Percentiles rank a stretch among this genome's conserved stretches.
These are phyloP conservation scores for Bostrychus sinensis DNA, from an alignment of 2,113 vertebrate species.

Conservation along the genomic window DNA sequence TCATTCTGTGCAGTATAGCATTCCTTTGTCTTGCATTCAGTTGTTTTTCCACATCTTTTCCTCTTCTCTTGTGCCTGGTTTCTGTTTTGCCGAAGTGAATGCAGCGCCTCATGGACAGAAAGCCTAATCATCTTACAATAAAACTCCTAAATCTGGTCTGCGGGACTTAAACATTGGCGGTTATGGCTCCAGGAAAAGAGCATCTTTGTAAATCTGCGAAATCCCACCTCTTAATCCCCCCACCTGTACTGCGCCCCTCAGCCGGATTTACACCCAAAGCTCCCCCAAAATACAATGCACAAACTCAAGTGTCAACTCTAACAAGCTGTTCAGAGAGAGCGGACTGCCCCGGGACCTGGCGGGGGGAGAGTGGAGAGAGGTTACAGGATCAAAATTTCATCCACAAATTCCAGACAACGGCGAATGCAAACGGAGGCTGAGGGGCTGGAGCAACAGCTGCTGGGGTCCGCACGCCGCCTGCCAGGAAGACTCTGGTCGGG, in stretches of 20 bases:
- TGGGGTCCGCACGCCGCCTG: slow-evolving; percentile 26
- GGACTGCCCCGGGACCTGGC: slow-evolving; percentile 22
- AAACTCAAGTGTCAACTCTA: slow-evolving; percentile 70
- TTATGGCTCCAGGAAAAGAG: slow-evolving; percentile 46
- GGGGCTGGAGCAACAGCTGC: slow-evolving; percentile 71
- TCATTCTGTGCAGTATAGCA: no score
- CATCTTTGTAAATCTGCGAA: slow-evolving; percentile 60
- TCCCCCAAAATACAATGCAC: slow-evolving; percentile 66
- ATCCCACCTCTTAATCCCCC: slow-evolving; percentile 59
- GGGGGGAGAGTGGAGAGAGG: slow-evolving; percentile 21
- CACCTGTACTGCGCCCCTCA: slow-evolving; percentile 51
- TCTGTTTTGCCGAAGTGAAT: slow-evolving; percentile 13
- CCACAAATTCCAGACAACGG: slow-evolving; percentile 49
- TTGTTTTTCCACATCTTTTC: no score
- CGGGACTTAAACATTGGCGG: slow-evolving; percentile 48
- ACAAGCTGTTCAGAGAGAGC: slow-evolving; percentile 58
- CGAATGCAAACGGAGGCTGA: slow-evolving; percentile 65
- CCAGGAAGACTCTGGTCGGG: slow-evolving; percentile 61
- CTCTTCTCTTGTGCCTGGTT: background rate
- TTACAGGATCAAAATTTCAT: slow-evolving; percentile 42
- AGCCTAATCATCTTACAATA: slow-evolving; percentile 59
- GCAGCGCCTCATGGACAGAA: slow-evolving; percentile 4
- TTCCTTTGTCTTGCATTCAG: no score
- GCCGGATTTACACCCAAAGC: slow-evolving; percentile 68
- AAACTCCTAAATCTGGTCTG: slow-evolving; percentile 43